Base-by-base conservation (phyloP, 2,797 vertebrate species). In the Lacerta bilineata region DNA sequence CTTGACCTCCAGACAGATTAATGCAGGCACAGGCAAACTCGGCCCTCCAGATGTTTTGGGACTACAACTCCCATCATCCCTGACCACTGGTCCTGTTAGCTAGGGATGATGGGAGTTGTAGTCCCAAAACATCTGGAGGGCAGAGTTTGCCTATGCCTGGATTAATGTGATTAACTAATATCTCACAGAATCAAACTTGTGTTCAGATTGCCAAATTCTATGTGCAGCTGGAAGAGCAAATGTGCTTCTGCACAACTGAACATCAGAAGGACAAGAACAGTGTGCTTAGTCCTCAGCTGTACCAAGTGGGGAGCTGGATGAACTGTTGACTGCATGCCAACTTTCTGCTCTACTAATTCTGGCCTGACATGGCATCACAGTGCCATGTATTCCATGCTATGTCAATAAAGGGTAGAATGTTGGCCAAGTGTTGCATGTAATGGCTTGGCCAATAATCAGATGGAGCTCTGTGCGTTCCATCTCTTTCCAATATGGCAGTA, bases 261-360 rank as follows among this genome's bases (percentile, higher is more conserved):
- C 69, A 84, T 80, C 75, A 68, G 61, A 9, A 41, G 55, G 41
- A 27, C 83, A 29, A 9, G 23, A 20, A 29, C 79, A 81, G 13
- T 23, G 84, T 1, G 50, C 77, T 83, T 3, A 0, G 10, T 89
- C 11, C 3, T 85, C 10, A 83, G 59, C 10, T 91, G 29, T 89
- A 20, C 11, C 87, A 29, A 84, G 25, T 39, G 82, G 74, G 90
- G 87, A 90, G 55, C 17, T 83, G 50, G 50, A 89, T 83, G 83
- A 59, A 41, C 18, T 87, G 66, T 10, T 13, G 61, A 61, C 10
- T 20, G 27, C 66, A 61, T 72, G 50, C 46, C 87, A 80, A 23
- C n/a, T 71, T 88, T 84, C 82, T 59, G 76, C 46, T 89, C 87
- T 66, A 80, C 55, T 75, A 89, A 80, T 80, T 75, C 23, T 85